Conservation (phyloP, 1,140 invertebrate genomes). For the Sinonovacula constricta region DNA sequence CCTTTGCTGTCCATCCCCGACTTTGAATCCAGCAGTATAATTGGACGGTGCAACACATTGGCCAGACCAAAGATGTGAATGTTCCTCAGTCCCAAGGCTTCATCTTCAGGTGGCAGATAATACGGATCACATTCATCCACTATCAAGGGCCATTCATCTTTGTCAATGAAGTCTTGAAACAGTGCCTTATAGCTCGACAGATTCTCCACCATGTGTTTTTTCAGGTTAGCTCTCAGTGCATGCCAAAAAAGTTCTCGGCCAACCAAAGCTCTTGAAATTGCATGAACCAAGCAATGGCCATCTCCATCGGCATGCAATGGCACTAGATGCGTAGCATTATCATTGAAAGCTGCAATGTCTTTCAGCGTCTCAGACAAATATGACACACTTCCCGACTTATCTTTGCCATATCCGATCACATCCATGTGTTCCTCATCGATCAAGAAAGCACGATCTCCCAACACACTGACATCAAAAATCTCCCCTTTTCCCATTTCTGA, state of each 20-base stretch:
- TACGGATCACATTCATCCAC: conserved; percentile 80
- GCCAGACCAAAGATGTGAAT: conserved; percentile 81
- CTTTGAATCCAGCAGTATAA: conserved; percentile 79
- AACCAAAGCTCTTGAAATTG: conserved; percentile 79
- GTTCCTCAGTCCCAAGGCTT: conserved; percentile 79
- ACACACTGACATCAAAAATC: conserved; percentile 78
- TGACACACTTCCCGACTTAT: conserved; percentile 76
- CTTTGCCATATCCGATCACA: conserved; percentile 79
- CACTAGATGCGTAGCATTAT: conserved; percentile 76
- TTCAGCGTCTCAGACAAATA: conserved; percentile 79
- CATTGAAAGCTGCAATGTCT: conserved; percentile 73
- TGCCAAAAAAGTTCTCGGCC: conserved; percentile 81
- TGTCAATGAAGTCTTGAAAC: conserved; percentile 80
- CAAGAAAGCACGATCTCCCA: conserved; percentile 78
- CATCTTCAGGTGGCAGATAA: conserved; percentile 77
- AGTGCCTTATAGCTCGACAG: conserved; percentile 78
- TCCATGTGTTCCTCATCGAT: conserved; percentile 78
- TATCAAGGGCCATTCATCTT: conserved; percentile 79
- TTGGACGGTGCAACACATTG: conserved; percentile 79
- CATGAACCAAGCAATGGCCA: conserved; percentile 81
- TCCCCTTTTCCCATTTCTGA: conserved; percentile 77
- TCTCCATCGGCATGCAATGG: conserved; percentile 81
- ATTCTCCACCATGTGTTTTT: conserved; percentile 77
- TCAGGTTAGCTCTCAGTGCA: conserved; percentile 78
- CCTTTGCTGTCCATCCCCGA: conserved; percentile 78